These are phyloP conservation scores for Manis crassicaudata DNA, from an alignment of 2,797 vertebrate genomes.

Conservation along the genomic window DNA sequence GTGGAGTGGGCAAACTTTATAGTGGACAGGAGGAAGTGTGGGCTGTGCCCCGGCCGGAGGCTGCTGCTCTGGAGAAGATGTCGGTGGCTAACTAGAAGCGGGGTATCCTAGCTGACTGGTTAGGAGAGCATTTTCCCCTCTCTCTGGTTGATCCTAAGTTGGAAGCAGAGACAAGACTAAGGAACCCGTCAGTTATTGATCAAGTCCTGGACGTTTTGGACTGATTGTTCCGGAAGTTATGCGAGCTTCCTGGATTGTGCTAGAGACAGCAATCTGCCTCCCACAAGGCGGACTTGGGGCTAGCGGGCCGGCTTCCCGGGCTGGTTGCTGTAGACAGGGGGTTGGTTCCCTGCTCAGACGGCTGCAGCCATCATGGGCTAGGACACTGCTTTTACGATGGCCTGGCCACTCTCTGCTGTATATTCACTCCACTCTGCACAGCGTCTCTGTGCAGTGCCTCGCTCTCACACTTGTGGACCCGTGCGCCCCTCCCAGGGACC, in stretches of 20 bases:
- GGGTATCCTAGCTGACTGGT: background rate
- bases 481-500: background rate
- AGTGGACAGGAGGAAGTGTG: background rate
- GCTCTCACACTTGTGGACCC: too few species aligned
- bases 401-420: rapidly evolving
- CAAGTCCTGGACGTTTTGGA: background rate
- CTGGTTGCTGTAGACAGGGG: background rate
- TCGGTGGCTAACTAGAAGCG: background rate
- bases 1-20: background rate
- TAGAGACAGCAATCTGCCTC: background rate
- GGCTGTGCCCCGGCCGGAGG: background rate
- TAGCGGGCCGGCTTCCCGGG: rapidly evolving
- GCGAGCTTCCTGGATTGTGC: background rate
- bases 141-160: background rate
- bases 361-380: background rate
- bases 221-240: background rate
- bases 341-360: background rate
- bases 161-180: background rate
- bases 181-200: too few species aligned
- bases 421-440: rapidly evolving
- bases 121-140: background rate
- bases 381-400: rapidly evolving
- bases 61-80: background rate
- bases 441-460: background rate
- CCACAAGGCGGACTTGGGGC: background rate